Base-by-base conservation (phyloP, 1,140 invertebrate genomes). In the Trinorchestia longiramus region DNA sequence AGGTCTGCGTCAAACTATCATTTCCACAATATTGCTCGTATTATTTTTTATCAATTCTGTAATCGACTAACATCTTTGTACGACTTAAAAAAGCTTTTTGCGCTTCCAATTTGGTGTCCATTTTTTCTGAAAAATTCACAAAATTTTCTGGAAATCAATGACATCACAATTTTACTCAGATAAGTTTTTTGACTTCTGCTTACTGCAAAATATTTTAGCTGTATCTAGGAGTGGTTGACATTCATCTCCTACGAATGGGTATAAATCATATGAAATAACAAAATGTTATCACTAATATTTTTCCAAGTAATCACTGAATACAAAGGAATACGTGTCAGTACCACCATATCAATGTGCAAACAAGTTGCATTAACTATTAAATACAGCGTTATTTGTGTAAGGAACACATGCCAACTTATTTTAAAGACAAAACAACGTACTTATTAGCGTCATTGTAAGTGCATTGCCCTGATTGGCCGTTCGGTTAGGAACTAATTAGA, bases 401-500 rank as follows among this genome's bases (percentile, higher is more conserved):
- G 28, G 36, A 77, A 77, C 36, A 77, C 11, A 36, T 28, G 36
- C 11, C 62, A 77, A 77, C 3, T 77, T 77, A 77, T 36, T 77
- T 3, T 3, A 36, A 28, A 36, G 15, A 77, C 62, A 11, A 11
- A 36, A 77, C 62, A 77, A 77, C 62, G 62, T 77, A 15, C 15
- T 19, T 28, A 28, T 6, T 42, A 90, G 88, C 88, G 43, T 90
- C 88, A 17, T 15, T 90, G 4, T 90, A 90, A 42, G 88, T 94
- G 92, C 92, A 94, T 47, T 44, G 43, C 43, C 43, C 43, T 40
- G 43, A 94, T 17, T n/a, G 43, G 28, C 41, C 40, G 41, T 42
- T 45, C 92, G 44, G 36, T 40, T 43, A 40, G 43, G 36, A 94
- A 94, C 92, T 94, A 94, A 94, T 94, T 94, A 94, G 43, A 94